These are phyloP conservation scores for Lochmaea crataegi DNA, from an alignment of 2,888 invertebrate species.

Conservation along the genomic window DNA sequence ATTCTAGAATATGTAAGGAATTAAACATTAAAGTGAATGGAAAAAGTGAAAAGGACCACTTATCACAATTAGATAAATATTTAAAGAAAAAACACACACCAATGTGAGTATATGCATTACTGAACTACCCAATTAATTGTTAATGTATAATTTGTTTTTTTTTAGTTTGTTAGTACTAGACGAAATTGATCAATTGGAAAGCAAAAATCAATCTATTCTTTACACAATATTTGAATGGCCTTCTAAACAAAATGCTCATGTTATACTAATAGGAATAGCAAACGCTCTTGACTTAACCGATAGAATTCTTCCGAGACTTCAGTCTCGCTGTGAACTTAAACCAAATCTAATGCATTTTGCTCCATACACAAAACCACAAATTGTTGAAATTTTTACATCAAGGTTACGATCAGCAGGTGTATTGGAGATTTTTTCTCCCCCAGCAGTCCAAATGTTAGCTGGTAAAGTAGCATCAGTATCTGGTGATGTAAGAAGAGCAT, in stretches of 20 bases:
- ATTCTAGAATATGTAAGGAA: slow-evolving; percentile 80
- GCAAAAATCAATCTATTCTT: slow-evolving; percentile 84
- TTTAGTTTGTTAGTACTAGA: slow-evolving; percentile 86
- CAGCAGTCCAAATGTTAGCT: slow-evolving; percentile 91
- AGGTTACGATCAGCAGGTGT: slow-evolving; percentile 80
- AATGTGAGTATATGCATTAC: slow-evolving; percentile 69
- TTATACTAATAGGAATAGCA: slow-evolving; percentile 91
- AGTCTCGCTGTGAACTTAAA: slow-evolving; percentile 78
- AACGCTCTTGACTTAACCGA: slow-evolving; percentile 97
- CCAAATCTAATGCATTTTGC: slow-evolving; percentile 88
- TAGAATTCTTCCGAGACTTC: slow-evolving; percentile 86
- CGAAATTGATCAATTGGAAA: slow-evolving; percentile 94
- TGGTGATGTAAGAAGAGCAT: slow-evolving; percentile 93
- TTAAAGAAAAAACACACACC: slow-evolving; percentile 76
- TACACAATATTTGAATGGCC: slow-evolving; percentile 97
- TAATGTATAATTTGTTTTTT: slow-evolving; percentile 24
- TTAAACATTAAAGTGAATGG: slow-evolving; percentile 71
- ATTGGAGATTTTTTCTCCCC: slow-evolving; percentile 79
- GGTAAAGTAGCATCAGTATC: slow-evolving; percentile 94
- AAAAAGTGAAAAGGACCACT: slow-evolving; percentile 75
- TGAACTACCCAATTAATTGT: not conserved
- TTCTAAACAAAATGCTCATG: slow-evolving; percentile 72
- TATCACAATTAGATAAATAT: slow-evolving; percentile 77
- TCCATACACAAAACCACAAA: slow-evolving; percentile 92
- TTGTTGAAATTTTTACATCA: slow-evolving; percentile 84